Conservation (phyloP, 1,140 invertebrate species). For the Megalonaias nervosa region DNA sequence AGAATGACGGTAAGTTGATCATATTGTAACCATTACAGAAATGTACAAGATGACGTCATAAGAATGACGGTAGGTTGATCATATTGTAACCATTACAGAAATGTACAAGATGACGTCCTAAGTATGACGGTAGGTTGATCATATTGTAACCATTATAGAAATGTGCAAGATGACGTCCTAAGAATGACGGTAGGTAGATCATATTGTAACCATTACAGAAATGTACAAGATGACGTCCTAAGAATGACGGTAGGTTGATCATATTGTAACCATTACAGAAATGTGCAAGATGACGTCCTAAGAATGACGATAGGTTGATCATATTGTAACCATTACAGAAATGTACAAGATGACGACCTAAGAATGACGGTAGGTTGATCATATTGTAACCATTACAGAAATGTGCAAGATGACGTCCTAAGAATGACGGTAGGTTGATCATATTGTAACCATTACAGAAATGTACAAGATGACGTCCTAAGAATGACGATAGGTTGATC, state of each 20-base stretch:
- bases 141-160: conserved; percentile 88
- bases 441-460: conserved; percentile 88
- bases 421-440: conserved; percentile 81
- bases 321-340: conserved; percentile 88
- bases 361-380: conserved; percentile 81
- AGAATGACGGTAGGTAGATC: conserved; percentile 81
- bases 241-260: conserved; percentile 81
- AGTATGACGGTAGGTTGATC: conserved; percentile 81
- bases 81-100: conserved; percentile 88
- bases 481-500: conserved; percentile 81
- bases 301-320: conserved; percentile 81
- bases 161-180: conserved; percentile 86
- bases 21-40: conserved; percentile 88
- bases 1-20: conserved; percentile 81
- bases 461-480: conserved; percentile 86
- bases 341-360: conserved; percentile 86
- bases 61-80: conserved; percentile 81
- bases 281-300: conserved; percentile 86
- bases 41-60: conserved; percentile 86
- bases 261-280: conserved; percentile 88
- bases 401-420: conserved; percentile 86
- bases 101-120: conserved; percentile 86
- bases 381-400: conserved; percentile 88
- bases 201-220: conserved; percentile 88
- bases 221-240: conserved; percentile 86